phyloP scores from a whole-genome alignment of 2,113 vertebrate species.

The Craseonycteris thonglongyai region DNA sequence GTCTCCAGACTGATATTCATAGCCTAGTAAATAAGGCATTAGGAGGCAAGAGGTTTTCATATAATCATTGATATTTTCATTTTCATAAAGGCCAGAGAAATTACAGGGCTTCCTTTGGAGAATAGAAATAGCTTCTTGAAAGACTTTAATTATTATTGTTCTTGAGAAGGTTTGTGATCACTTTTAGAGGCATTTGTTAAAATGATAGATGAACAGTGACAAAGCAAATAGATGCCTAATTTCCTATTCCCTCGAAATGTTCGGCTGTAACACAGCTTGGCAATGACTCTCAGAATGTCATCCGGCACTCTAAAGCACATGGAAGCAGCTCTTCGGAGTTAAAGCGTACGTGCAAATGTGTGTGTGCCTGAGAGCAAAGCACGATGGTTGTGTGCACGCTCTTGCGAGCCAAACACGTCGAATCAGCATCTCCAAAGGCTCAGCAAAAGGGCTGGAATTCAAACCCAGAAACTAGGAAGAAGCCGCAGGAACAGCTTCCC shows the following conservation, averaged over 20 bases:
- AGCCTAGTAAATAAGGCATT: background rate
- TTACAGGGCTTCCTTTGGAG: conserved; percentile 1
- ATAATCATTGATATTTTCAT: background rate
- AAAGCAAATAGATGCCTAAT: background rate
- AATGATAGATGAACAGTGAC: background rate
- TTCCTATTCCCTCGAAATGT: background rate
- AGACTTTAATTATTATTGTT: conserved; percentile 54
- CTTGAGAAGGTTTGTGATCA: background rate
- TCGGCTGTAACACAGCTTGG: background rate
- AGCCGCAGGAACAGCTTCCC: background rate
- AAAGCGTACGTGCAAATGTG: background rate
- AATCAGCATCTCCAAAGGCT: background rate
- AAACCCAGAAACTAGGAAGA: background rate
- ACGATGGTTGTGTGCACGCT: background rate
- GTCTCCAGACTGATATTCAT: background rate
- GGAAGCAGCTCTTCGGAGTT: background rate
- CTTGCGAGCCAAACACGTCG: background rate
- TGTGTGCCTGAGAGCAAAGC: background rate
- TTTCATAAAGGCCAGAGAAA: conserved; percentile 51
- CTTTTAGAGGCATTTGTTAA: conserved; percentile 11
- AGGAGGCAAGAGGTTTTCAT: background rate
- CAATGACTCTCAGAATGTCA: background rate
- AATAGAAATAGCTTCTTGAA: conserved; percentile 51
- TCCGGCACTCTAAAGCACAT: rapidly evolving
- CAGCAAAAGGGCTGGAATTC: background rate